Base-by-base conservation (phyloP, 2,888 invertebrate genomes). In the Leptinotarsa tumamoca region DNA sequence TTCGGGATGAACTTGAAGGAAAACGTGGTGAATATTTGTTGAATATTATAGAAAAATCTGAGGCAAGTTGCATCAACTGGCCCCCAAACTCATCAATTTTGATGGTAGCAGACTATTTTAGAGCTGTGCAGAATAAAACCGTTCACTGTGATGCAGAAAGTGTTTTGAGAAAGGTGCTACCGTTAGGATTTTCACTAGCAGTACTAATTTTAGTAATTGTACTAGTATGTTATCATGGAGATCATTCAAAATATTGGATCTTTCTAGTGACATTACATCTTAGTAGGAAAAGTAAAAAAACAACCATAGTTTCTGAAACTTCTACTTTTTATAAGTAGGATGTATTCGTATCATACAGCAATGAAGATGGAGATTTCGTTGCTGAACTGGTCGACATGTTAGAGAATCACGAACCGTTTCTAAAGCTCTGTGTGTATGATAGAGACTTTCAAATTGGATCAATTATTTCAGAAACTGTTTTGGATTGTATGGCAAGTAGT, bases 391-490 rank as follows among this genome's bases (percentile, higher is more conserved):
- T 89, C 3, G 89, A 89, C 2, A 77, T 75, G 2, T 80, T 92
- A 49, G 84, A 86, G 74, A 89, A 89, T 80, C 84, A 92, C 3
- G 89, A 90, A 54, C 88, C 89, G 77, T 86, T 91, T 56, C 92
- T 92, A 80, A 89, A 90, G 81, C 85, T 91, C 33, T 94, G 94
- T 85, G 91, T 94, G 43, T 93, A 93, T 82, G 94, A 94, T 83
- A 88, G 93, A 78, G 94, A 94, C 85, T 92, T 93, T 79, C 90
- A 92, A 83, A 90, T 92, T 74, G 93, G 93, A 4, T 89, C 92
- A 1, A 89, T 92, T 78, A 91, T 93, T 82, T 91, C 92, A 0
- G 94, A 94, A 83, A 91, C 92, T 68, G 92, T 95, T 54, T 88
- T 92, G 77, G 90, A 90, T 54, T 91, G 92, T 83, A 91, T 95